Evolutionary conservation across 2,113 vertebrate species (phyloP), one percentile per base, ranked within the genome.

Genomic region (Phocoena phocoena): DNA sequence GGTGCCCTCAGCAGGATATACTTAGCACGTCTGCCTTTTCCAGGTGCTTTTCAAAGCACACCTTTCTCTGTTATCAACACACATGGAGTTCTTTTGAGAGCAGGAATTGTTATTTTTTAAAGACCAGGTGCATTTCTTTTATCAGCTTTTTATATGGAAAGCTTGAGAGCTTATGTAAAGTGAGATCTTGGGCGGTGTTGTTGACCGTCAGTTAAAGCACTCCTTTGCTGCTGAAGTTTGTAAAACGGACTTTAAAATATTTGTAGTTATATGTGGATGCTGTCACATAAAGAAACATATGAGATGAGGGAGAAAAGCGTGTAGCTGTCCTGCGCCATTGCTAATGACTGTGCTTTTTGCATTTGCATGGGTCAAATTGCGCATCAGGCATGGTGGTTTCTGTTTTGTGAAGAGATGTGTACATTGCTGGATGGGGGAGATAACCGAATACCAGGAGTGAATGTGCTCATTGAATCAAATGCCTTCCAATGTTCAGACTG

Each of bases 321-420:
- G 38, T 20, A 25, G 44, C 20, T 41, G 25, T 23, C 36, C 12
- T 15, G 41, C 15, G 15, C 4, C 11, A 38, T 62, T 58, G 8
- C 1, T 23, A 47, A 41, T 13, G 20, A 10, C 4, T 74, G 8
- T 20, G 18, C 28, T n/a, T 53, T 47, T 50, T 60, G 33, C 21
- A 10, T 10, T 55, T 7, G 50, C 50, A 36, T 15, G 7, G 5
- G 23, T 47, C n/a, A 21, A 0, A 50, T 5, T 74, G 2, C 3
- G 3, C 14, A 17, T 8, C 11, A 5, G 1, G 14, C 36, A 2
- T 12, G 20, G 7, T 13, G 55, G 15, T 31, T 80, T 63, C 53
- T 86, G 26, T 81, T 71, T 26, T 25, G 9, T 62, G 33, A 58
- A 84, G 12, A 23, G 6, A 53, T 44, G 21, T 53, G 14, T 4